Conservation (phyloP, 1,140 invertebrate genomes). For the Tetramorium parvispinum region DNA sequence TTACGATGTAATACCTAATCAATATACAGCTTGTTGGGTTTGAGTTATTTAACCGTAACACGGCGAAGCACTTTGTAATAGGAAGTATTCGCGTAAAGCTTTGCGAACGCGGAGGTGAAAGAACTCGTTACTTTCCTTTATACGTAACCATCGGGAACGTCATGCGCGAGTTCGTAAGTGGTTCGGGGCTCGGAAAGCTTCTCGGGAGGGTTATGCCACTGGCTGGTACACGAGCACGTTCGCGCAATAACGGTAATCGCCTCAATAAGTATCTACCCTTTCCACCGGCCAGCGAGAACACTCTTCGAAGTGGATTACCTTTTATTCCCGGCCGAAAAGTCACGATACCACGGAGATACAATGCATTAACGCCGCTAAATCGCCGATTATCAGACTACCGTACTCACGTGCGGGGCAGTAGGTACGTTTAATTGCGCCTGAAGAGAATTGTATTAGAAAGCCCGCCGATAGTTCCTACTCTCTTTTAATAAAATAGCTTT, state of each 20-base stretch:
- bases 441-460: constrained; percentile 5
- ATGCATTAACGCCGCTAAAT: constrained; percentile 66
- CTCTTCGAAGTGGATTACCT: constrained; percentile 66
- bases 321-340: constrained; percentile 59
- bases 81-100: constrained; percentile 27
- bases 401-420: not conserved
- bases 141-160: constrained; percentile 70
- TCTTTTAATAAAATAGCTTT: not conserved
- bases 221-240: constrained; percentile 72
- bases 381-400: constrained; percentile 25
- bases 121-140: constrained; percentile 68
- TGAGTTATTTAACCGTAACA: constrained; percentile 40
- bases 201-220: constrained; percentile 67
- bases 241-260: constrained; percentile 74
- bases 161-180: constrained; percentile 71
- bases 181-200: constrained; percentile 66
- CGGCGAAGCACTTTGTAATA: constrained; percentile 37
- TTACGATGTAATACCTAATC: constrained; percentile 18
- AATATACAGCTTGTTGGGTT: constrained; percentile 19
- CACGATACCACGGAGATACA: constrained; percentile 64
- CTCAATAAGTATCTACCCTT: constrained; percentile 72
- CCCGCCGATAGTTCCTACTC: not conserved
- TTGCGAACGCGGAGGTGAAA: constrained; percentile 30
- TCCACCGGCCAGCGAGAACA: constrained; percentile 49
- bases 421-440: not conserved